Base-by-base conservation (phyloP, 1,140 invertebrate genomes). In the Drosophila arizonae region DNA sequence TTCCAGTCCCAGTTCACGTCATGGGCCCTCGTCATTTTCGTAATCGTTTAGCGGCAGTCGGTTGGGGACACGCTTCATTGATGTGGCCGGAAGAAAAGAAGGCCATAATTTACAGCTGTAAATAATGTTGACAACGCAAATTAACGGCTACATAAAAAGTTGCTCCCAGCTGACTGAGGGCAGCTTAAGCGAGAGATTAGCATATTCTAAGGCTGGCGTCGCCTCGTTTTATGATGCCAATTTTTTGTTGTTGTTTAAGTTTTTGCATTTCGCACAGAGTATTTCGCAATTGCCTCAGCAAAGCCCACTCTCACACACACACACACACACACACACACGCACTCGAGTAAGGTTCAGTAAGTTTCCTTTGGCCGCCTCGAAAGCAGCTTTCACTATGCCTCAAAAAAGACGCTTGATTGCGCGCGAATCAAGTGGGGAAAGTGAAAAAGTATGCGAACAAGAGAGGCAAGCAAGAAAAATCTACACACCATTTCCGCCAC, bases 401-500 rank as follows among this genome's bases (percentile, higher is more conserved):
- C 54, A 58, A 70, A 84, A 85, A 73, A 85, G 81, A 77, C 60
- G 46, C 48, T 62, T 71, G 72, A 75, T 75, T 77, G 76, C 66
- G 43, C 17, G 64, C 50, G 55, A 62, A 62, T 65, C 51, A 46
- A 36, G 76, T 45, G 63, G 36, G 24, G 48, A 66, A 57, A 56
- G 17, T 52, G 41, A 13, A 15, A 50, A 68, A 61, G 46, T 28
- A 45, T 45, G 52, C 24, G 54, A 64, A 21, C 21, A 55, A 62
- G 43, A 48, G 24, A 57, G 39, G 46, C 65, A 21, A 54, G n/a
- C 28, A 36, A 26, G 33, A 57, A 65, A 66, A 76, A 79, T 63
- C 74, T 51, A 55, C 63, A 43, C 72, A 78, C 84, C 79, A 82
- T 88, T 82, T 87, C 79, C 84, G 82, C 68, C 76, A 77, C 82